Evolutionary conservation across 2,113 vertebrate genomes (phyloP).

Genomic region (Tichodroma muraria): DNA sequence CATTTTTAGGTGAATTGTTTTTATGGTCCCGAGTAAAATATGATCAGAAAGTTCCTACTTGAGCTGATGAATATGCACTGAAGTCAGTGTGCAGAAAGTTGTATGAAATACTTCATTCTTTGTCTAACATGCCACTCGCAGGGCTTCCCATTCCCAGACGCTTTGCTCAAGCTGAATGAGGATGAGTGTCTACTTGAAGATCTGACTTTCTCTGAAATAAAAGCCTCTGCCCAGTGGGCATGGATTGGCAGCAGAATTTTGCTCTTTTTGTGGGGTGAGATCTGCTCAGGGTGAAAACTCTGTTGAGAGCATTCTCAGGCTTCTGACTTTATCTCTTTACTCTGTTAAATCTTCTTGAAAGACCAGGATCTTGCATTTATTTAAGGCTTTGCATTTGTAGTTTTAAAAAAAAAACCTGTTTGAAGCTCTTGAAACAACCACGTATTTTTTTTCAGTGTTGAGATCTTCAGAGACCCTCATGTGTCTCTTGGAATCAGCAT

Average conservation of each 20-base stretch:
- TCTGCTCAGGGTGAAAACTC: background rate
- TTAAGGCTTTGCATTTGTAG: background rate
- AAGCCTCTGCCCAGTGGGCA: background rate
- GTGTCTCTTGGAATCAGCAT: constrained; percentile 95
- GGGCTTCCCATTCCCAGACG: background rate
- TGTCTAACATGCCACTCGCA: background rate
- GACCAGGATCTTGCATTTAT: background rate
- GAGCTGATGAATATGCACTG: background rate
- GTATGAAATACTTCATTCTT: background rate
- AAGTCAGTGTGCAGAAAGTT: background rate
- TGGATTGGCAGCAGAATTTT: background rate
- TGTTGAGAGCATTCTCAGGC: background rate
- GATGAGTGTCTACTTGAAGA: background rate
- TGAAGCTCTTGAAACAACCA: background rate
- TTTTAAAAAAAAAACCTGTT: background rate
- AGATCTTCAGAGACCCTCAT: constrained; percentile 82
- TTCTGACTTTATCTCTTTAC: background rate
- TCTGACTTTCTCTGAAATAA: background rate
- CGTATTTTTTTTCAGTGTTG: constrained; percentile 74
- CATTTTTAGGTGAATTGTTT: background rate
- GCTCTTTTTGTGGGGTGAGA: background rate
- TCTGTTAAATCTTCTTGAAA: constrained; percentile 8
- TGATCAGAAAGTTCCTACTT: background rate
- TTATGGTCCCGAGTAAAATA: background rate
- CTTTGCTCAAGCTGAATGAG: background rate